Conservation (phyloP, 2,113 vertebrate genomes). For the Psophia crepitans region DNA sequence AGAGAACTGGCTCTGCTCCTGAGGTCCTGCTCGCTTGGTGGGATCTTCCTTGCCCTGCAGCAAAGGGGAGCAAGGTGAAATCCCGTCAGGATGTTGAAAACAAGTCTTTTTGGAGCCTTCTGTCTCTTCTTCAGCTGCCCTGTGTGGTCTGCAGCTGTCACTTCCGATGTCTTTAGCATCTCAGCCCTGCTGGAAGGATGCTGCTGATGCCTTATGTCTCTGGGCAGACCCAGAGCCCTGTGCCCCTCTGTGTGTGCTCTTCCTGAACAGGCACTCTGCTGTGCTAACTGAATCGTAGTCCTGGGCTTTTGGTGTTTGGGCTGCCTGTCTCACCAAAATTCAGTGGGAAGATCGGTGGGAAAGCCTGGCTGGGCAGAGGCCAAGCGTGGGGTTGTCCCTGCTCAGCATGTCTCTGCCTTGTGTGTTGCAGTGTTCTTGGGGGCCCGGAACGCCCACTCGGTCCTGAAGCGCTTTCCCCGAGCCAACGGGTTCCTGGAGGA, state of each 20-base stretch:
- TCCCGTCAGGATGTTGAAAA: neutral
- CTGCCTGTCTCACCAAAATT: neutral
- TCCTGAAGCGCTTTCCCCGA: constrained; percentile 83
- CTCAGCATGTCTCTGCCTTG: constrained; percentile 17
- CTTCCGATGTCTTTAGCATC: neutral
- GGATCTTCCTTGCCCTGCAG: neutral
- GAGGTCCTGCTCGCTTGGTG: neutral
- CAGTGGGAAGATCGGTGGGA: neutral
- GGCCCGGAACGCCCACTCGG: constrained; percentile 78
- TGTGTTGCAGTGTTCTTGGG: constrained; percentile 80
- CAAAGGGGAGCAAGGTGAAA: neutral
- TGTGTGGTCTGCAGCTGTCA: neutral
- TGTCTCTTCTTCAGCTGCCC: neutral
- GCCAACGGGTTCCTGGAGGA: constrained; percentile 88
- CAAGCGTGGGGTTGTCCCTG: neutral
- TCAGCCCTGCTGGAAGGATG: neutral
- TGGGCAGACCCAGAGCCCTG: neutral
- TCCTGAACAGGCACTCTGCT: neutral
- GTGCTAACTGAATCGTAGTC: neutral
- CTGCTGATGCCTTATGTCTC: neutral
- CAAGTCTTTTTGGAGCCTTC: neutral
- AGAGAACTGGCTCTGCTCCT: neutral
- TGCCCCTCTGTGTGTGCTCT: neutral
- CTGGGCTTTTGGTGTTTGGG: neutral
- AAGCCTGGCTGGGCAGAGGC: neutral